Percentiles rank a stretch among this genome's conserved stretches.
Conservation (phyloP, 1,140 invertebrate species). For the Hetaerina americana region DNA sequence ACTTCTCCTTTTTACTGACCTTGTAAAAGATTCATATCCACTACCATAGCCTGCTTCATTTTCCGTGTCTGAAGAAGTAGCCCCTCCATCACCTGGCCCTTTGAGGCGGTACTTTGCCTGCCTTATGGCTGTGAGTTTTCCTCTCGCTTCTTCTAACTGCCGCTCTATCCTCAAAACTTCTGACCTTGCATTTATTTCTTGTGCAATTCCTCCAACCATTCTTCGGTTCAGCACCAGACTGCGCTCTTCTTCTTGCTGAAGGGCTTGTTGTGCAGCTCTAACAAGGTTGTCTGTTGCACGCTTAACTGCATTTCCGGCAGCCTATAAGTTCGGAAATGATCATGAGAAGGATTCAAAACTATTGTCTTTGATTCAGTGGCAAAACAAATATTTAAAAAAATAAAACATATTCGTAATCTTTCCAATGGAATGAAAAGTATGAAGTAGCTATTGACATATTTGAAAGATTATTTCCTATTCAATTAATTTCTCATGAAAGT, state of each 20-base stretch:
- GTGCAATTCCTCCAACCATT: slow-evolving; percentile 87
- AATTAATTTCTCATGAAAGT: no score
- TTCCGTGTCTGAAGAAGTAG: slow-evolving; percentile 40
- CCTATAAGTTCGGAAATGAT: slow-evolving; percentile 40
- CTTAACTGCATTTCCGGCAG: slow-evolving; percentile 94
- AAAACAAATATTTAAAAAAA: not conserved
- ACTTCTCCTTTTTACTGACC: no score
- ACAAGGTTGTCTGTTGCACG: slow-evolving; percentile 95
- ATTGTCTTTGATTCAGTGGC: not conserved
- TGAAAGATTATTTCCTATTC: no score
- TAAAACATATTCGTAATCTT: not conserved
- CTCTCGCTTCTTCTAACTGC: slow-evolving; percentile 82
- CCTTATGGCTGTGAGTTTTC: slow-evolving; percentile 69
- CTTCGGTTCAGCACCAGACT: slow-evolving; percentile 76
- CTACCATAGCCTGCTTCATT: slow-evolving; percentile 26
- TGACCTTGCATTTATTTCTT: slow-evolving; percentile 71
- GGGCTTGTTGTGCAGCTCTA: slow-evolving; percentile 81
- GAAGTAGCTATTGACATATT: no score
- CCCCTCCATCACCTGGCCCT: slow-evolving; percentile 33
- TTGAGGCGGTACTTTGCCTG: slow-evolving; percentile 70
- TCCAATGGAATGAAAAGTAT: not conserved
- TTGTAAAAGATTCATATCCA: slow-evolving; percentile 28
- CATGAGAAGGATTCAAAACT: slow-evolving; percentile 9
- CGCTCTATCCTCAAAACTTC: slow-evolving; percentile 55
- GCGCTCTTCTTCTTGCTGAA: slow-evolving; percentile 75